Evolutionary conservation across 2,113 vertebrate genomes (phyloP).

Genomic region (Brevimyrus niger): DNA sequence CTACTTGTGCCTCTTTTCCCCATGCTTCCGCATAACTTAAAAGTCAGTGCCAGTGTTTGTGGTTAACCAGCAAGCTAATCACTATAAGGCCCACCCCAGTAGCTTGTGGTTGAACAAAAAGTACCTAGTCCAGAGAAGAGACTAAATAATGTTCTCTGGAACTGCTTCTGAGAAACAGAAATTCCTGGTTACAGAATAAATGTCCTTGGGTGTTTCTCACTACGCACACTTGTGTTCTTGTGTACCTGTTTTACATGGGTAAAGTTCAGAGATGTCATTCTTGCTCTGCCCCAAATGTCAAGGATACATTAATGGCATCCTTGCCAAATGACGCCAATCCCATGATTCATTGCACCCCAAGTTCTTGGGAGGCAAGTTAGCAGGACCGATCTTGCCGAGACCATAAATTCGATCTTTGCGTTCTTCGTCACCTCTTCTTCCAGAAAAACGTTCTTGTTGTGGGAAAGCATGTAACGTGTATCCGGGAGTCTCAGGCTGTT

Average conservation of each 20-base stretch:
- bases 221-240: neutral
- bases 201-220: neutral
- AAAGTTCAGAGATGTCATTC: neutral
- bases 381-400: neutral
- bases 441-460: neutral
- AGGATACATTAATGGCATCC: neutral
- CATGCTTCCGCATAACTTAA: neutral
- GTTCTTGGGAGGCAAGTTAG: neutral
- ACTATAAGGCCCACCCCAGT: neutral
- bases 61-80: neutral
- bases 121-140: neutral
- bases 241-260: neutral
- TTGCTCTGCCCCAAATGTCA: neutral
- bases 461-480: neutral
- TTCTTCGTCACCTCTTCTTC: neutral
- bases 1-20: neutral
- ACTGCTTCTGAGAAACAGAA: neutral
- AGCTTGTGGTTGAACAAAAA: neutral
- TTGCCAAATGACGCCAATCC: neutral
- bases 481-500: neutral
- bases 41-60: neutral
- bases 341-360: neutral
- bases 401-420: neutral
- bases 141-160: neutral
- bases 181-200: neutral